Conservation (phyloP, 1,140 invertebrate species). For the Trypoxylus dichotomus region DNA sequence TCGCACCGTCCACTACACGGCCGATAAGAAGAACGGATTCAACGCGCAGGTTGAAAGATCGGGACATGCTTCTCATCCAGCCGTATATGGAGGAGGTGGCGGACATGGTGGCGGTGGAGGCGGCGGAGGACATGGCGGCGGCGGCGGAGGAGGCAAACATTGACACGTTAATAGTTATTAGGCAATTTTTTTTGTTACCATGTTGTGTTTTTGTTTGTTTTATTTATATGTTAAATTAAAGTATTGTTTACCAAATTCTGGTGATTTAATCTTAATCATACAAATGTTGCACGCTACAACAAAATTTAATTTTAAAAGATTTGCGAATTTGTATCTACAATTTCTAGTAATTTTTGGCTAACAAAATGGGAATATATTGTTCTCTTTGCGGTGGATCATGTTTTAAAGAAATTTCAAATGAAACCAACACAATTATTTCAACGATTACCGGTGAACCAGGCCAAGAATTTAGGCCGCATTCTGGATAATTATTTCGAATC, state of each 20-base stretch:
- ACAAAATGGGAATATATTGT: no score
- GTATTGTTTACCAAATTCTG: not conserved
- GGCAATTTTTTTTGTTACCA: not conserved
- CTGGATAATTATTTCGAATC: no score
- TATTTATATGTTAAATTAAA: conserved; percentile 21
- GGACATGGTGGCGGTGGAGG: not conserved
- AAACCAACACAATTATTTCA: no score
- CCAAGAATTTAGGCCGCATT: no score
- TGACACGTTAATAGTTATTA: not conserved
- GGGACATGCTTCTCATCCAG: conserved; percentile 43
- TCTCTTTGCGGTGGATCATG: no score
- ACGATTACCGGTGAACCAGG: no score
- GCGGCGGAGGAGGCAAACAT: not conserved
- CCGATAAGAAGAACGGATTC: conserved; percentile 59
- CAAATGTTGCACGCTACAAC: no score
- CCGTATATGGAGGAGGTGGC: not conserved
- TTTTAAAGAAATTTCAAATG: no score
- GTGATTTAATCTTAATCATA: not conserved
- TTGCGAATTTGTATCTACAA: no score
- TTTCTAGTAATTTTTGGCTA: no score
- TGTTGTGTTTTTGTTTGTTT: conserved; percentile 23
- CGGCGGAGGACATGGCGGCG: not conserved
- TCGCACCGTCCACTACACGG: conserved; percentile 61
- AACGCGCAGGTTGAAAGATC: conserved; percentile 49
- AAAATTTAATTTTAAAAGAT: no score